These are phyloP conservation scores for Horisme vitalbata DNA, from an alignment of 2,888 invertebrate genomes.

Conservation along the genomic window DNA sequence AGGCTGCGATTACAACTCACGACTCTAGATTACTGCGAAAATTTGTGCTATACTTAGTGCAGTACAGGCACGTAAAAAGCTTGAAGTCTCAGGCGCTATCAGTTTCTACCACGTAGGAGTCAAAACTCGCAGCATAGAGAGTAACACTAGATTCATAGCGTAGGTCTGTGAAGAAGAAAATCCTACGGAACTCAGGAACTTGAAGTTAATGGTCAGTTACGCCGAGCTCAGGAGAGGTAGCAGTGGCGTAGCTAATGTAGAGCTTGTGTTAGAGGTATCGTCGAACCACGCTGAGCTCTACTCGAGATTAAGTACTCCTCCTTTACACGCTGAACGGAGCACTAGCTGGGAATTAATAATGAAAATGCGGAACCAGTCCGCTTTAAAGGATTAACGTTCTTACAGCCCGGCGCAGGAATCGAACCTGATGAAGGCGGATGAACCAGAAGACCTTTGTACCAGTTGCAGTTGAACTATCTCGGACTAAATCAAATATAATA, in stretches of 20 bases:
- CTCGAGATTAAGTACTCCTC: no score
- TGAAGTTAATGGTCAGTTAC: background rate
- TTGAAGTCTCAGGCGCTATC: background rate
- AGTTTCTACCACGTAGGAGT: background rate
- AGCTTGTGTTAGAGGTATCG: no score
- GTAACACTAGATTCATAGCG: background rate
- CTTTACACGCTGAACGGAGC: background rate
- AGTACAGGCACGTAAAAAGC: background rate
- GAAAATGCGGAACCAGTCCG: constrained; percentile 4
- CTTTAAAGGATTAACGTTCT: background rate
- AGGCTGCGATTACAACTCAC: background rate
- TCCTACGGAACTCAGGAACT: no score
- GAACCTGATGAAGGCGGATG: no score
- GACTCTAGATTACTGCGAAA: background rate
- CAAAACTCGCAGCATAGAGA: background rate
- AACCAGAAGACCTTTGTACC: no score
- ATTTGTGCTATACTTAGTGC: background rate
- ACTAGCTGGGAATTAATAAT: background rate
- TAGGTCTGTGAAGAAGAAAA: constrained; percentile 7
- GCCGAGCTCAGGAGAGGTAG: constrained; percentile 7
- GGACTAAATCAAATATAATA: no score
- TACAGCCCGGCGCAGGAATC: constrained; percentile 1
- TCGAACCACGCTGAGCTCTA: no score
- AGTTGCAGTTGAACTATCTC: no score
- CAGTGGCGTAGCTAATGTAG: background rate